Base-by-base conservation (phyloP, 2,888 invertebrate species). In the Tipula helvola region DNA sequence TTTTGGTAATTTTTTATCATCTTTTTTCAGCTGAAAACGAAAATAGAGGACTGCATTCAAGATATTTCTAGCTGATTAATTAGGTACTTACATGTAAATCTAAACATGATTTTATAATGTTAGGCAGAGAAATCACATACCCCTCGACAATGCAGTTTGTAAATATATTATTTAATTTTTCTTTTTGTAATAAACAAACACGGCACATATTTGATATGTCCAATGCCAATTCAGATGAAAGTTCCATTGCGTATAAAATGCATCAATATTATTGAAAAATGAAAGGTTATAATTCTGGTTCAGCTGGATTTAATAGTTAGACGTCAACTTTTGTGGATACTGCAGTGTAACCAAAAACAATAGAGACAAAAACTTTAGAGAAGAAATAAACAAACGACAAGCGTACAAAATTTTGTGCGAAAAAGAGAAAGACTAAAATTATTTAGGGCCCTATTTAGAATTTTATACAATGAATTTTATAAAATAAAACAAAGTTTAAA, bases 141-240 rank as follows among this genome's bases (percentile, higher is more conserved):
- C 88, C 88, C 10, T 87, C 88, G 1, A 88, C 87, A 86, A 88
- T 87, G 8, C 86, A 87, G 42, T 86, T 87, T 10, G 87, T 36
- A 83, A 85, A 88, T 10, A 88, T 57, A 87, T 87, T 88, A 3
- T 42, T 16, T 13, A 88, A 86, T 36, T 87, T 85, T 8, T 86
- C 83, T n/a, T 87, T 44, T 52, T 87, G 87, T 8, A 83, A 85
- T 86, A 88, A 87, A 85, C 88, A 88, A 41, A 88, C 47, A 16
- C 88, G 87, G 71, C 88, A 88, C 39, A 87, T 87, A 52, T 86
- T 86, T 13, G 87, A 52, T 18, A 87, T 86, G 83, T 88, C 87
- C 52, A 88, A 86, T 83, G 87, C 87, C 44, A 88, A 87, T 83
- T 87, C 87, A 52, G 18, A 85, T 16, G 71, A 71, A 28, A 71